phyloP scores from a whole-genome alignment of 2,113 vertebrate genomes.

The Takifugu bimaculatus region DNA sequence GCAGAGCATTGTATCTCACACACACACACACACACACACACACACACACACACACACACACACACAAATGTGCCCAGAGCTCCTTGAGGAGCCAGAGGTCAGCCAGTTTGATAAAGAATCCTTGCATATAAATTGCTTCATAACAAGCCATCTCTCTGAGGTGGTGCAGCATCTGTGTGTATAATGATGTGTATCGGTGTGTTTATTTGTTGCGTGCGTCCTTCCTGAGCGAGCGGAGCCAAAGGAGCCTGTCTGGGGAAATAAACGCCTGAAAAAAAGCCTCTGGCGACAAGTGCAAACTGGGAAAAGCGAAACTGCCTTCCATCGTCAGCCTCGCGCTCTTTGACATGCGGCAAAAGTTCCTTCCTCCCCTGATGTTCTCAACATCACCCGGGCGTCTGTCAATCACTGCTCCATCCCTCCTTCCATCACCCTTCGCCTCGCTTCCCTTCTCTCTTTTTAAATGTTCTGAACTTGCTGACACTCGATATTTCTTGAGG shows the following conservation, averaged over 20 bases:
- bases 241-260: constrained; percentile 16
- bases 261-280: not conserved
- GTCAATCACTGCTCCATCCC: constrained; percentile 10
- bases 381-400: not conserved
- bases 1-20: not conserved
- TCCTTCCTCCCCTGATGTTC: not conserved
- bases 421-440: not conserved
- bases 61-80: constrained; percentile 14
- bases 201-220: not conserved
- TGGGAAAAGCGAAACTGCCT: not conserved
- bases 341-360: not conserved
- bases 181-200: constrained; percentile 5
- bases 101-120: constrained; percentile 65
- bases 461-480: constrained; percentile 9
- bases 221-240: constrained; percentile 11
- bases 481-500: constrained; percentile 3
- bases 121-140: constrained; percentile 73
- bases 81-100: constrained; percentile 59
- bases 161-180: constrained; percentile 14
- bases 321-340: not conserved
- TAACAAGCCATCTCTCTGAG: constrained; percentile 58
- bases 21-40: not conserved
- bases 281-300: not conserved
- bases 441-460: not conserved
- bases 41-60: not conserved